Percentiles rank a stretch among this genome's conserved stretches.
Evolutionary conservation across 2,797 vertebrate genomes (phyloP).

Genomic region (Periophthalmus magnuspinnatus): DNA sequence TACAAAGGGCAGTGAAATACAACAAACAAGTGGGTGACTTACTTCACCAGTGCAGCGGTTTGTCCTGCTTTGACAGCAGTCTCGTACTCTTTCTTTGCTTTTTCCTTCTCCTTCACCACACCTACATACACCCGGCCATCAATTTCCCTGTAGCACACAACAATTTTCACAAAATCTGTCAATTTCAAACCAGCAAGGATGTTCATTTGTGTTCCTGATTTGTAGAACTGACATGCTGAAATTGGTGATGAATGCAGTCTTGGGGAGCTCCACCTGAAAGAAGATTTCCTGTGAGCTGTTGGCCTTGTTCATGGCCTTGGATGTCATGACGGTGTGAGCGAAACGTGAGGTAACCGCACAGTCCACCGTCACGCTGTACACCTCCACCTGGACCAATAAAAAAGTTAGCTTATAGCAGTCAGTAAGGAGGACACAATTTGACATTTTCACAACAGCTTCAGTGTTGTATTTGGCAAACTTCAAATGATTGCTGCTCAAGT

Average conservation of each 20-base stretch:
- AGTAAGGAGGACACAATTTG: not conserved
- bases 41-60: slow-evolving; percentile 89
- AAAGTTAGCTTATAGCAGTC: not conserved
- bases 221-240: slow-evolving; percentile 86
- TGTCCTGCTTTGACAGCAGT: slow-evolving; percentile 85
- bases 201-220: not conserved
- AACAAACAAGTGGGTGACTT: slow-evolving; percentile 29
- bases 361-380: slow-evolving; percentile 81
- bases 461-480: slow-evolving; percentile 1
- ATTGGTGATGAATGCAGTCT: slow-evolving; percentile 91
- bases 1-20: not conserved
- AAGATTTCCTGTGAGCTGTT: slow-evolving; percentile 80
- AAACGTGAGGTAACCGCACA: slow-evolving; percentile 87
- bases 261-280: slow-evolving; percentile 90
- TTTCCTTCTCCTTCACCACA: slow-evolving; percentile 86
- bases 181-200: not conserved
- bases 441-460: not conserved
- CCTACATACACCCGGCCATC: slow-evolving; percentile 80
- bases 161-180: not conserved
- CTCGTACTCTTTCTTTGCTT: slow-evolving; percentile 85
- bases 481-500: slow-evolving; percentile 5
- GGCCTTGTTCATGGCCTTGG: slow-evolving; percentile 82
- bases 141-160: slow-evolving; percentile 76
- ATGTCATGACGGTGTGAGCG: slow-evolving; percentile 87
- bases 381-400: slow-evolving; percentile 39